Evolutionary conservation across 2,113 vertebrate species (phyloP).

Genomic region (Dipodomys stephensi): DNA sequence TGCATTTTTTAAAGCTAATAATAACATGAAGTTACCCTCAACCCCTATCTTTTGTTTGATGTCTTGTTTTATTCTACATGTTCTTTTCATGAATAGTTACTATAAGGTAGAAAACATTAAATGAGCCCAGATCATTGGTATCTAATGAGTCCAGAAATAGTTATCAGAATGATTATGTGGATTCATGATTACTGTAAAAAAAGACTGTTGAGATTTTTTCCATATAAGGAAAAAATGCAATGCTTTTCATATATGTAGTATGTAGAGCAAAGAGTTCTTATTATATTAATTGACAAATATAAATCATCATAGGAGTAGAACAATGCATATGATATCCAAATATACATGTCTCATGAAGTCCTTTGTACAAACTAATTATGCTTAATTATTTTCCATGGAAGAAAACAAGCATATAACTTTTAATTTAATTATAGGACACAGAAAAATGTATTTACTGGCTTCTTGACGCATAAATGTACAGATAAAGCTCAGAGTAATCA

Average conservation of each 20-base stretch:
- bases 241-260: background rate
- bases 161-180: background rate
- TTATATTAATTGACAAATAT: too few species aligned
- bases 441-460: background rate
- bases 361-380: conserved; percentile 19
- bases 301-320: background rate
- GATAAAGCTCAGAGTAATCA: background rate
- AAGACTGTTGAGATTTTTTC: background rate
- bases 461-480: background rate
- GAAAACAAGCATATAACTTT: background rate
- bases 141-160: background rate
- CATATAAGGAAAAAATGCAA: background rate
- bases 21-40: background rate
- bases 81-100: background rate
- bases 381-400: background rate
- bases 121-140: background rate
- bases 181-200: background rate
- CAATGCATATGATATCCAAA: background rate
- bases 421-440: conserved; percentile 7
- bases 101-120: background rate
- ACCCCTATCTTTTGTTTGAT: background rate
- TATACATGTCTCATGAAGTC: background rate
- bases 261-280: background rate
- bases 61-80: background rate
- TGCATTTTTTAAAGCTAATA: background rate